Conservation (phyloP, 2,797 vertebrate genomes). For the Eupleurogrammus muticus region DNA sequence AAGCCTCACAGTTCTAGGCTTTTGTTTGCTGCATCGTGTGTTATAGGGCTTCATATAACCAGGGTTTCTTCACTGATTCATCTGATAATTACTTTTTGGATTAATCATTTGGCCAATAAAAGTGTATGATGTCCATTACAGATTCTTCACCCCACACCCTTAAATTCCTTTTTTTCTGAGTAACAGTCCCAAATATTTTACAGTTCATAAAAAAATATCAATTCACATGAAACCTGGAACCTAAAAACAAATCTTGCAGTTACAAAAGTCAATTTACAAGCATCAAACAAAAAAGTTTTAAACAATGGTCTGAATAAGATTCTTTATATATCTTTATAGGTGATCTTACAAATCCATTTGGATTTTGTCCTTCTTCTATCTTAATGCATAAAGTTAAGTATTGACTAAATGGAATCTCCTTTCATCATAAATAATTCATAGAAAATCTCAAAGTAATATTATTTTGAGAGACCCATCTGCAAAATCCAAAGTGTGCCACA, state of each 20-base stretch:
- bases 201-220: too few relatives aligned
- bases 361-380: neutral
- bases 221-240: neutral
- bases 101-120: neutral
- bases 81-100: neutral
- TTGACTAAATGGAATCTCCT: neutral
- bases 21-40: neutral
- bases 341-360: too few relatives aligned
- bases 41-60: neutral
- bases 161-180: neutral
- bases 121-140: neutral
- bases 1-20: neutral
- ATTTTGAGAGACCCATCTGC: neutral
- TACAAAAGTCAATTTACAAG: neutral
- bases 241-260: neutral
- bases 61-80: neutral
- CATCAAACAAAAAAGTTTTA: neutral
- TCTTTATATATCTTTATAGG: neutral
- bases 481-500: neutral
- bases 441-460: neutral
- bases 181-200: neutral
- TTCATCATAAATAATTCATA: slow-evolving; percentile 10
- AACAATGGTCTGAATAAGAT: neutral
- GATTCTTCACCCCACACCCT: neutral
- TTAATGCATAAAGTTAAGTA: neutral